phyloP scores from a whole-genome alignment of 2,113 vertebrate genomes.

The Australoheros scitulus region DNA sequence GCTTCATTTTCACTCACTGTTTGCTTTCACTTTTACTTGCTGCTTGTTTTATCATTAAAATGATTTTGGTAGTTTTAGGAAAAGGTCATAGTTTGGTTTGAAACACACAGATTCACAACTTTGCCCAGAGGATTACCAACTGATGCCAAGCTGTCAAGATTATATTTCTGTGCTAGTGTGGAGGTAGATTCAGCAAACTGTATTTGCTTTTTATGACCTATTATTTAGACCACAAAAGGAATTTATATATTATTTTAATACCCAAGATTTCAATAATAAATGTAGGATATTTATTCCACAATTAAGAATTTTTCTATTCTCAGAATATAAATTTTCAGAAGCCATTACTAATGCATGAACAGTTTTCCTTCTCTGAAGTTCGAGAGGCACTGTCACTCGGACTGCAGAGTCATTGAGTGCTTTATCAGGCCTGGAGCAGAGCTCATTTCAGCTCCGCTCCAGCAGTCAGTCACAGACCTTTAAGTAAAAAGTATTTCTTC shows the following conservation, averaged over 20 bases:
- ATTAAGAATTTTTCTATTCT: fast-evolving
- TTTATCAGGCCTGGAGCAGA: constrained; percentile 17
- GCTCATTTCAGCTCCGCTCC: background rate
- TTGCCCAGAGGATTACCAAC: too few relatives aligned
- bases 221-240: fast-evolving
- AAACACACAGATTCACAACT: background rate
- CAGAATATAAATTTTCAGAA: background rate
- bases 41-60: background rate
- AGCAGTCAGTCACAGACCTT: background rate
- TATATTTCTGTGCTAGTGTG: background rate
- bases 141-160: too few relatives aligned
- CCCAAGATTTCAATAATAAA: too few relatives aligned
- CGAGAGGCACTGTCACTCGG: background rate
- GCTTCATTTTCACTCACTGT: too few relatives aligned
- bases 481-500: background rate
- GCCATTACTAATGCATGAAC: background rate
- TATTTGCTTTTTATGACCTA: background rate
- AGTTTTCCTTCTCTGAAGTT: background rate
- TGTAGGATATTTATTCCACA: too few relatives aligned
- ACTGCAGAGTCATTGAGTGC: background rate
- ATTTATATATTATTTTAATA: fast-evolving
- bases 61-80: too few relatives aligned
- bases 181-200: background rate
- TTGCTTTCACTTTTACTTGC: too few relatives aligned
- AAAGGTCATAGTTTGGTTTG: fast-evolving